Evolutionary conservation across 2,888 invertebrate genomes (phyloP).

Genomic region (Habrosyne pyritoides): DNA sequence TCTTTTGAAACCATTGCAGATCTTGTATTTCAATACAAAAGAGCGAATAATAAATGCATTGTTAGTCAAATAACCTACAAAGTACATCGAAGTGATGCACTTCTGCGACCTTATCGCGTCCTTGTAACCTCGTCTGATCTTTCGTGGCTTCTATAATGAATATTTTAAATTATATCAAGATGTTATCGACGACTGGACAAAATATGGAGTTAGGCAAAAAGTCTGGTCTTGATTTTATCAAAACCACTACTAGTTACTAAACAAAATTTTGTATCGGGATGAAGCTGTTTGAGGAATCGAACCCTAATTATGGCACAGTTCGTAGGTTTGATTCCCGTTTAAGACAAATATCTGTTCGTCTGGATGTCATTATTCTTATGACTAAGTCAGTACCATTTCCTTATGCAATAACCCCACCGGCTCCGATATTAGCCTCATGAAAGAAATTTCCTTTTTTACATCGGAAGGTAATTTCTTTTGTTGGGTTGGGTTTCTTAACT

Average conservation of each 20-base stretch:
- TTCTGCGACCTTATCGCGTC: constrained; percentile 38
- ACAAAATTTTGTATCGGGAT: neutral
- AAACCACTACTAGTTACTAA: neutral
- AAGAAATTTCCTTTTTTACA: too few relatives aligned
- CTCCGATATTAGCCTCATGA: too few relatives aligned
- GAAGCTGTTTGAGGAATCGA: too few relatives aligned
- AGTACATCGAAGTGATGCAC: constrained; percentile 16
- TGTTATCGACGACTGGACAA: neutral
- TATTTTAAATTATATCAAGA: constrained; percentile 17
- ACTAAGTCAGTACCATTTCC: too few relatives aligned
- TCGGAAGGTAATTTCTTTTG: too few relatives aligned
- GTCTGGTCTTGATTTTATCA: too few relatives aligned
- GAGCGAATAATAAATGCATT: constrained; percentile 12
- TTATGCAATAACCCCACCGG: too few relatives aligned
- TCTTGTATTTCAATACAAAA: neutral
- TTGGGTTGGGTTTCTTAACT: too few relatives aligned
- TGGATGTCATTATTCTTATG: too few relatives aligned
- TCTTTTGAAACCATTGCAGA: constrained; percentile 23
- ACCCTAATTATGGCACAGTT: too few relatives aligned
- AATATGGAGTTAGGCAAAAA: neutral
- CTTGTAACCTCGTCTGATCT: constrained; percentile 37
- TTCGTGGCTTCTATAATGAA: constrained; percentile 28
- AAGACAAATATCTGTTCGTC: too few relatives aligned
- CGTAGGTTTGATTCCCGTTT: too few relatives aligned
- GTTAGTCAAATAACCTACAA: constrained; percentile 24